These are phyloP conservation scores for Dermolepida albohirtum DNA, from an alignment of 2,888 invertebrate genomes.

Conservation along the genomic window DNA sequence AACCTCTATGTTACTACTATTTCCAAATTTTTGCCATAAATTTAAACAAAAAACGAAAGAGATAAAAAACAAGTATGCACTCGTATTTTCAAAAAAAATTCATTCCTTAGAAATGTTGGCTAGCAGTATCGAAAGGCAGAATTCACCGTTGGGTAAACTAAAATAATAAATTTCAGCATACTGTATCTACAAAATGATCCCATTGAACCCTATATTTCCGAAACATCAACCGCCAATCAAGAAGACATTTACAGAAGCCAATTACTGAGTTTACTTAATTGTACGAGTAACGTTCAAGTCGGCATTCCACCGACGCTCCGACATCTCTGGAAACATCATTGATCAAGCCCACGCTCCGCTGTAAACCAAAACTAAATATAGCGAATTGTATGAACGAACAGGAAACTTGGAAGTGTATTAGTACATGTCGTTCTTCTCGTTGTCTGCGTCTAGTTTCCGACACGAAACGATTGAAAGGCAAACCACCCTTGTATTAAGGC, in stretches of 20 bases:
- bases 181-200: not conserved
- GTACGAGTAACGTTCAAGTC: constrained; percentile 12
- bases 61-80: no score
- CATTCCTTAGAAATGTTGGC: no score
- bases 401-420: not conserved
- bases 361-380: constrained; percentile 24
- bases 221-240: constrained; percentile 31
- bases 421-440: constrained; percentile 7
- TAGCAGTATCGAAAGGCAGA: no score
- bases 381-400: constrained; percentile 3
- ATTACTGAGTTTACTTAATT: constrained; percentile 34
- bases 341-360: constrained; percentile 18
- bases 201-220: not conserved
- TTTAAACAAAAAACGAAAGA: no score
- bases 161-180: constrained; percentile 13
- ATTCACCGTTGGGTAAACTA: not conserved
- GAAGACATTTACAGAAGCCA: constrained; percentile 29
- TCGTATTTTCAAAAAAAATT: no score
- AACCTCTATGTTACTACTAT: no score
- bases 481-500: constrained; percentile 10
- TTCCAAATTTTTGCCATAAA: no score
- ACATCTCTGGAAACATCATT: constrained; percentile 6
- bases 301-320: constrained; percentile 7
- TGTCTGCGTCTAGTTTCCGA: constrained; percentile 20
- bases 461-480: constrained; percentile 31